Conservation (phyloP, 2,113 vertebrate species). For the Loxodonta africana region DNA sequence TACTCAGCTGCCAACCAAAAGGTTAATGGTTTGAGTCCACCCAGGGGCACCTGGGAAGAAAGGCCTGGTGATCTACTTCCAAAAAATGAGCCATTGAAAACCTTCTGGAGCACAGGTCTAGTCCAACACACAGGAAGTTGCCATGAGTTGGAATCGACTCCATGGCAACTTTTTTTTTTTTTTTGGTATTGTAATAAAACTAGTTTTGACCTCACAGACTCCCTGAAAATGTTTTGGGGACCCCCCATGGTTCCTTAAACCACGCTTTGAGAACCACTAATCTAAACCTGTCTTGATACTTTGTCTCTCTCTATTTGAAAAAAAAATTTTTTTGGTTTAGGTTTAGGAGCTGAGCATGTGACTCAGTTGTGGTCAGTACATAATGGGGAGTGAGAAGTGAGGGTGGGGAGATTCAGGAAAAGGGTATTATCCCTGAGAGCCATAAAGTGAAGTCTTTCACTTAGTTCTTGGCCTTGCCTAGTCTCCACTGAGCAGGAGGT, state of each 20-base stretch:
- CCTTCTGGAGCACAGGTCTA: background rate
- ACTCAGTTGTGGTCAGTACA: background rate
- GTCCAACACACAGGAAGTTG: background rate
- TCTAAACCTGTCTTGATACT: background rate
- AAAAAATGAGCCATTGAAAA: background rate
- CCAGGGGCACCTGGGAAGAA: background rate
- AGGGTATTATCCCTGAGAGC: background rate
- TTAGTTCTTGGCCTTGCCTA: background rate
- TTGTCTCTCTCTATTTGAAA: background rate
- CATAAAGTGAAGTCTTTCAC: background rate
- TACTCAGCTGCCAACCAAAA: background rate
- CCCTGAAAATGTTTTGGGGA: background rate
- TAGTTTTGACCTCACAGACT: conserved; percentile 5
- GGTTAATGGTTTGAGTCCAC: too few relatives aligned
- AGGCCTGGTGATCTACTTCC: background rate
- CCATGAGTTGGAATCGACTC: too few relatives aligned
- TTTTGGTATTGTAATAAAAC: background rate
- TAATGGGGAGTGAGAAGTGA: background rate
- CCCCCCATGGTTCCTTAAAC: background rate
- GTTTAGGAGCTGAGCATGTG: background rate
- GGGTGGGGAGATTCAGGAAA: background rate
- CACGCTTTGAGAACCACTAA: background rate
- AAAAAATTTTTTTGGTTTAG: too few relatives aligned
- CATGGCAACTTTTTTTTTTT: too few relatives aligned
- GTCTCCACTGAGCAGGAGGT: background rate